phyloP scores from a whole-genome alignment of 1,140 invertebrate genomes.

The Riptortus pedestris region DNA sequence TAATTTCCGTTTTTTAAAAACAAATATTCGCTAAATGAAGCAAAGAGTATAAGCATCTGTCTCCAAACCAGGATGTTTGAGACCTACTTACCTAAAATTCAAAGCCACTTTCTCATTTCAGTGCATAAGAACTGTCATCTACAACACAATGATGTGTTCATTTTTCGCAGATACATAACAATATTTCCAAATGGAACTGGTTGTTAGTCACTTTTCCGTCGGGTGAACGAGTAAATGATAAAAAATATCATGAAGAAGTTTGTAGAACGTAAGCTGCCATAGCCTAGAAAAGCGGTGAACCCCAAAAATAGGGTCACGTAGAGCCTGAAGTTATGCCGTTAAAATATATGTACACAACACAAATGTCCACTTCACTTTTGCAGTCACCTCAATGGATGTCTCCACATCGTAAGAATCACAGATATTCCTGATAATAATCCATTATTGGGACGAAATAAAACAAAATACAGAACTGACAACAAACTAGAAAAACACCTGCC shows the following conservation, averaged over 20 bases:
- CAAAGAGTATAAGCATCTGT: neutral
- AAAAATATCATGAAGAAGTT: constrained; percentile 4
- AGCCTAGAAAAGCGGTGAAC: constrained; percentile 33
- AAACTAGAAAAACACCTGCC: constrained; percentile 33
- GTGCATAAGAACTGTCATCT: constrained; percentile 30
- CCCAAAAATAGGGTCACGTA: constrained; percentile 33
- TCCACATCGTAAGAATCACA: constrained; percentile 9
- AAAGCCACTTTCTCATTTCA: constrained; percentile 32
- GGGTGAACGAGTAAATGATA: neutral
- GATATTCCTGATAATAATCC: neutral
- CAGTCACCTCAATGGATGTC: constrained; percentile 11
- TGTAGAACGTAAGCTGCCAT: constrained; percentile 28
- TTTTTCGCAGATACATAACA: constrained; percentile 16
- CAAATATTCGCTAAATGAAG: neutral
- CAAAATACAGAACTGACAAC: constrained; percentile 30
- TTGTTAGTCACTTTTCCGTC: neutral
- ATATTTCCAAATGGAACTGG: constrained; percentile 12
- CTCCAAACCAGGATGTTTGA: constrained; percentile 26
- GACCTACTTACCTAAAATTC: constrained; percentile 32
- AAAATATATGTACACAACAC: constrained; percentile 12
- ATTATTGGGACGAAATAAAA: neutral
- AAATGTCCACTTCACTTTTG: neutral
- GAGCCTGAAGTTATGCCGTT: constrained; percentile 16
- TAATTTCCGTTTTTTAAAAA: constrained; percentile 13
- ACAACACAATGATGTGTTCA: constrained; percentile 23